These are phyloP conservation scores for Anthopleura sola DNA, from an alignment of 64 coral and sea anemone species.

Conservation along the genomic window DNA sequence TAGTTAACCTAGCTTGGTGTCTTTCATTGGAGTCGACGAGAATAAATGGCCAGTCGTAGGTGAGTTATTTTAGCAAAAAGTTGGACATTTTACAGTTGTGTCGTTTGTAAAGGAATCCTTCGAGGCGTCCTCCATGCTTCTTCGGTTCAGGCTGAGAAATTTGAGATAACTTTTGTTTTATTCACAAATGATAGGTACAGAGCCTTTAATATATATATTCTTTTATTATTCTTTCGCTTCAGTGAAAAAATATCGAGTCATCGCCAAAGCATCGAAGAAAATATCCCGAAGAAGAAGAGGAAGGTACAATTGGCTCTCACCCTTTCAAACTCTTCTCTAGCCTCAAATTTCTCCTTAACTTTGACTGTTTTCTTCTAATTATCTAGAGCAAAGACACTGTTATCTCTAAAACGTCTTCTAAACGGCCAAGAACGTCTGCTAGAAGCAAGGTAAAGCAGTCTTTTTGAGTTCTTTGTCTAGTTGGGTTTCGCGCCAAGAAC, in stretches of 20 bases:
- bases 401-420: not conserved
- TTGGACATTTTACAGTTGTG: not conserved
- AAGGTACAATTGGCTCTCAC: slow-evolving; percentile 4
- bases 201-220: not conserved
- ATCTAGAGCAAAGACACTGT: not conserved
- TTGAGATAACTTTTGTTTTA: not conserved
- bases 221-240: not conserved
- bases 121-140: not conserved
- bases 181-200: not conserved
- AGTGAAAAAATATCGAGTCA: not conserved
- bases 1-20: not conserved
- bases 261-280: not conserved
- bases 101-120: not conserved
- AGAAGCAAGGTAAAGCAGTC: slow-evolving; percentile 4
- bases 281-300: not conserved
- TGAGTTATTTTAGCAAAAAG: not conserved
- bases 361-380: not conserved
- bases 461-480: not conserved
- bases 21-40: slow-evolving; percentile 1
- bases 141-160: not conserved
- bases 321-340: not conserved
- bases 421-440: not conserved
- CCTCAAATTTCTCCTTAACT: not conserved
- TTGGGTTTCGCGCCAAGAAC: slow-evolving; percentile 11
- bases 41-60: slow-evolving; percentile 19